Conservation (phyloP, 2,797 vertebrate genomes). For the Periparus ater region DNA sequence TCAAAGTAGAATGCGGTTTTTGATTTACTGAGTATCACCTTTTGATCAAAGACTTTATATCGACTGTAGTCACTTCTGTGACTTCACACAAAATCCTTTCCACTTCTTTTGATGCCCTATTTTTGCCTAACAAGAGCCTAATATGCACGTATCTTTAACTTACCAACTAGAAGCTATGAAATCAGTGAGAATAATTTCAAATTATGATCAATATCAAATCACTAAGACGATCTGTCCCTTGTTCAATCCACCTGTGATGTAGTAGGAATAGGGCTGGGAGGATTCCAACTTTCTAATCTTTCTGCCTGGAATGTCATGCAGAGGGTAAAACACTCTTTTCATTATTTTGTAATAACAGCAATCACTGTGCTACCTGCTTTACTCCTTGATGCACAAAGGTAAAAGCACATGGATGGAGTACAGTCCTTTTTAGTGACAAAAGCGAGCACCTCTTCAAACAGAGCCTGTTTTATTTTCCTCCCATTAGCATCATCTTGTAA, state of each 20-base stretch:
- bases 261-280: not conserved
- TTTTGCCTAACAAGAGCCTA: not conserved
- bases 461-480: not conserved
- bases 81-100: not conserved
- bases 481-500: not conserved
- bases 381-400: not conserved
- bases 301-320: not conserved
- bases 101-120: not conserved
- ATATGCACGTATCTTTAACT: not conserved
- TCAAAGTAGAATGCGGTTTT: not conserved
- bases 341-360: not conserved
- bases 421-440: not conserved
- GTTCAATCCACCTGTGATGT: not conserved
- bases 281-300: not conserved
- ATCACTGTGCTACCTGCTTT: not conserved
- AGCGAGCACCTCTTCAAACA: not conserved
- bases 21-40: not conserved
- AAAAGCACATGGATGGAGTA: not conserved
- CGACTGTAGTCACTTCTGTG: not conserved
- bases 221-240: not conserved
- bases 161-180: not conserved
- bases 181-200: not conserved
- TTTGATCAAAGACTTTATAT: not conserved
- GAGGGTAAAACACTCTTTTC: not conserved
- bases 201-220: not conserved